Evolutionary conservation across 2,888 invertebrate species (phyloP).

Genomic region (Eupithecia pulchellata): DNA sequence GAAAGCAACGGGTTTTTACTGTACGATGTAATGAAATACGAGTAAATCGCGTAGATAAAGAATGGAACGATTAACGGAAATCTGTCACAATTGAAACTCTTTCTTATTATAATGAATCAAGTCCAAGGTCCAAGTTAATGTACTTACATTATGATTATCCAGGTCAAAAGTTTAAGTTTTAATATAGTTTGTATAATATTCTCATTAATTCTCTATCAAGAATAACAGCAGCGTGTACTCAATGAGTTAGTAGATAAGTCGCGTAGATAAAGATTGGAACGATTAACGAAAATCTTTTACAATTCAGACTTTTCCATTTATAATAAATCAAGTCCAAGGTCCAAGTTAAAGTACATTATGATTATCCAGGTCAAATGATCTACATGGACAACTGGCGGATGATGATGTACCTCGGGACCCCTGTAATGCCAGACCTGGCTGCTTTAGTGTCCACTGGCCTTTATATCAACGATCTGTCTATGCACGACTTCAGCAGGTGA

Average conservation of each 20-base stretch:
- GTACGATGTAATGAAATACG: too few relatives aligned
- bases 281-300: not conserved
- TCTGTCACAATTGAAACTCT: too few relatives aligned
- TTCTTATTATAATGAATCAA: too few relatives aligned
- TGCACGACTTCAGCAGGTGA: constrained; percentile 99
- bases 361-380: constrained; percentile 95
- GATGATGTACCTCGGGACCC: constrained; percentile 98
- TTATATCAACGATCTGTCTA: constrained; percentile 99
- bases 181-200: too few relatives aligned
- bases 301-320: not conserved
- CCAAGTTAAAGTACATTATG: not conserved
- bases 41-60: too few relatives aligned
- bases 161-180: too few relatives aligned
- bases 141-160: too few relatives aligned
- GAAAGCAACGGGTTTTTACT: too few relatives aligned
- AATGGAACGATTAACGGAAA: too few relatives aligned
- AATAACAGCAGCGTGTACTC: too few relatives aligned
- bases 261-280: not conserved
- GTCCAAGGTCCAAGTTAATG: too few relatives aligned
- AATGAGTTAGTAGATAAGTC: not conserved
- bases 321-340: not conserved
- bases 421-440: constrained; percentile 97
- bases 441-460: constrained; percentile 96
- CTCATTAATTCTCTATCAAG: too few relatives aligned
- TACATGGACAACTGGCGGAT: constrained; percentile 99